These are phyloP conservation scores for Danaus chrysippus DNA, from an alignment of 2,888 invertebrate species.

Conservation along the genomic window DNA sequence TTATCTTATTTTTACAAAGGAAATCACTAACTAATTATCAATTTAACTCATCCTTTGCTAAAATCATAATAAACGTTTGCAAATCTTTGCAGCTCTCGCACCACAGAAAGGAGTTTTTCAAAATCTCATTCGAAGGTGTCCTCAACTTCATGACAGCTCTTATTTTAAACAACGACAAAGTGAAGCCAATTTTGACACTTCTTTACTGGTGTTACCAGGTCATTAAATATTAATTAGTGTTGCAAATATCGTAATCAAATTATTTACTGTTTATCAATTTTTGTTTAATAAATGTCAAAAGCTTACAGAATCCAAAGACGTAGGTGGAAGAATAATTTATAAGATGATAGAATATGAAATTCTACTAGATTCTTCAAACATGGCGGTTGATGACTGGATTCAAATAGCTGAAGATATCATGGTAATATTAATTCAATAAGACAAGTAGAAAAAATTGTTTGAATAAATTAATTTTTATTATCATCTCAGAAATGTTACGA, in stretches of 20 bases:
- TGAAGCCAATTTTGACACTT: constrained; percentile 53
- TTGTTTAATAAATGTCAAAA: not conserved
- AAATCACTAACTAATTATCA: no score
- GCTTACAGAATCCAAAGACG: constrained; percentile 54
- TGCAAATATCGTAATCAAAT: not conserved
- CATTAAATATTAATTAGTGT: no score
- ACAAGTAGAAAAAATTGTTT: no score
- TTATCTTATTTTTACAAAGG: no score
- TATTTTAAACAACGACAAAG: constrained; percentile 82
- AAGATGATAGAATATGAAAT: constrained; percentile 91
- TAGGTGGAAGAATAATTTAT: constrained; percentile 82
- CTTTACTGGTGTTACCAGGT: constrained; percentile 80
- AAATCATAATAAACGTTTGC: not conserved
- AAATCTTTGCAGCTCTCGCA: constrained; percentile 80
- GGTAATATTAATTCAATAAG: constrained; percentile 65
- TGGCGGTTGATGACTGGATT: constrained; percentile 95
- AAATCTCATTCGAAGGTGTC: constrained; percentile 84
- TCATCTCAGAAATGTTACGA: constrained; percentile 84
- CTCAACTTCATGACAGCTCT: constrained; percentile 90
- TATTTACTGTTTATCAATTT: not conserved
- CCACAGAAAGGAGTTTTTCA: constrained; percentile 86
- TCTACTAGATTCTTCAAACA: constrained; percentile 95
- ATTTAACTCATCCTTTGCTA: no score
- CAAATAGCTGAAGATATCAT: constrained; percentile 91
- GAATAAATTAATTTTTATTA: no score